Percentiles rank a stretch among this genome's conserved stretches.
Conservation (phyloP, 2,888 invertebrate species). For the Dascillus cervinus region DNA sequence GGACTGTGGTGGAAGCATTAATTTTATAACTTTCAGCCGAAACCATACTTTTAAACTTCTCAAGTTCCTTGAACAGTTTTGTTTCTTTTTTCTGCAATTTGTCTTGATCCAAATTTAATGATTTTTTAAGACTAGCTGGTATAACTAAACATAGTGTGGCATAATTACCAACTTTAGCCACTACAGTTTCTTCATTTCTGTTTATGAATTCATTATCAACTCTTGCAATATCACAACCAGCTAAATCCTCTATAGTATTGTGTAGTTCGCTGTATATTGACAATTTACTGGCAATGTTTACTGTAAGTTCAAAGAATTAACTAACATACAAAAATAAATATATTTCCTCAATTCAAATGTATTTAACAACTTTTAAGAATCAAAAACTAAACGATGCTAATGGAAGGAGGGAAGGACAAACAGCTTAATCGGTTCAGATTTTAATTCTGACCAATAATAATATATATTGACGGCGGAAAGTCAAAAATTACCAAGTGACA, state of each 20-base stretch:
- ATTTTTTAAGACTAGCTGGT: conserved; percentile 28
- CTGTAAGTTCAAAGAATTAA: too few relatives aligned
- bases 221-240: conserved; percentile 23
- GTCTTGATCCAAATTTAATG: conserved; percentile 27
- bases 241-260: conserved; percentile 28
- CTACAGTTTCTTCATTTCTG: conserved; percentile 10
- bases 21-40: conserved; percentile 28
- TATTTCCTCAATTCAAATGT: too few relatives aligned
- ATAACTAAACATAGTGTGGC: conserved; percentile 29
- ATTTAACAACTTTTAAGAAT: too few relatives aligned
- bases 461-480: too few relatives aligned
- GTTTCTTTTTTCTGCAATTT: conserved; percentile 32
- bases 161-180: conserved; percentile 26
- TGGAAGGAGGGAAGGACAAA: too few relatives aligned
- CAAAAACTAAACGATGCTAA: too few relatives aligned
- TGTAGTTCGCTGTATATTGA: conserved; percentile 14
- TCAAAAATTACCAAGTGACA: too few relatives aligned
- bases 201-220: conserved; percentile 1
- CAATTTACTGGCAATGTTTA: conserved; percentile 16
- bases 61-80: conserved; percentile 34
- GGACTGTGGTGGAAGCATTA: conserved; percentile 28
- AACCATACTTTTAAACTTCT: conserved; percentile 31
- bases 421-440: too few relatives aligned
- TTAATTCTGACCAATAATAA: too few relatives aligned
- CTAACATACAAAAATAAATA: too few relatives aligned